Base-by-base conservation (phyloP, 2,888 invertebrate genomes). In the Monoplex corrugatus region DNA sequence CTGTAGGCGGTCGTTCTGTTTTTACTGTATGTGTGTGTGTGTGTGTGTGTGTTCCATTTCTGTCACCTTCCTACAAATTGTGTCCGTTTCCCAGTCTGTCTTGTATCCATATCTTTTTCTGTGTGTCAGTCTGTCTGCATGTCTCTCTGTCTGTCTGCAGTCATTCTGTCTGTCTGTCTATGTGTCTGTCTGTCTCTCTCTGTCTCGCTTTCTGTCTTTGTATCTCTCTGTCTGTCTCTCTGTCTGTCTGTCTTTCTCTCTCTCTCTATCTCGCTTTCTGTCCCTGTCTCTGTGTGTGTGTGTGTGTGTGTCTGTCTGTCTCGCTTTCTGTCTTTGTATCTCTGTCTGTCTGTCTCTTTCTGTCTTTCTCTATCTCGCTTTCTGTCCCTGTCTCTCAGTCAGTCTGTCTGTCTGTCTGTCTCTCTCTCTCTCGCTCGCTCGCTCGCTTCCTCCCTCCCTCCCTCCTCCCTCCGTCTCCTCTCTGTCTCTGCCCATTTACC, bases 111-210 rank as follows among this genome's bases (percentile, higher is more conserved):
- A 84, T 8, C 50, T 16, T 50, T 50, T 8, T 50, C 50, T 50
- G 50, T 50, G 50, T 50, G 50, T 88, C n/a, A 82, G 50, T 88
- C 23, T 83, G 13, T 63, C 28, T 83, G 38, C n/a, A n/a, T 88
- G 13, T 82, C 83, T 82, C 23, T 83, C 44, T 50, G 28, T 80
- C 45, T 80, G 50, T 16, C 8, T 50, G 8, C 50, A 13, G 50
- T 8, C 50, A 50, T 8, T 50, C 16, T 50, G 8, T 50, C 8
- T 8, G 10, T 50, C 10, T 50, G 10, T 50, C 10, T 50, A 8
- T 50, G 10, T 50, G 8, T 13, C 16, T 8, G 8, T 16, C 16
- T 16, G 50, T 50, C 50, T 50, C n/a, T n/a, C n/a, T n/a, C n/a
- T n/a, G n/a, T n/a, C n/a, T n/a, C n/a, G n/a, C n/a, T n/a, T n/a